Evolutionary conservation across 2,113 vertebrate genomes (phyloP).

Genomic region (Sporophila hypoxantha): DNA sequence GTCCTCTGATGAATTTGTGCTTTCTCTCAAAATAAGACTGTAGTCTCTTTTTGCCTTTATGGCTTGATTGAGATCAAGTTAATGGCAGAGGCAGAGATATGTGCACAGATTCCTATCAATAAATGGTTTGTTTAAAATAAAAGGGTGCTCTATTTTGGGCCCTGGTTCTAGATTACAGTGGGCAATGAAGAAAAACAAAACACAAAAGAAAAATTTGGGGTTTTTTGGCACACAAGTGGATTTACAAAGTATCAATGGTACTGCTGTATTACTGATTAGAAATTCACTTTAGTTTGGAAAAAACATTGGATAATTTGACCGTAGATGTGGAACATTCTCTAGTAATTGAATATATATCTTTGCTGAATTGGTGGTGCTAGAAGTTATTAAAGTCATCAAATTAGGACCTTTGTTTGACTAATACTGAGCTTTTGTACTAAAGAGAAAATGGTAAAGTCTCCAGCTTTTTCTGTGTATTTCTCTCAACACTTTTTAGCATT

Average conservation of each 20-base stretch:
- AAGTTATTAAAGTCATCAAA: not conserved
- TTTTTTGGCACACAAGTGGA: not conserved
- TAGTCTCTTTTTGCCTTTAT: constrained; percentile 5
- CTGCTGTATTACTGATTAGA: not conserved
- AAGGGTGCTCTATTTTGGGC: not conserved
- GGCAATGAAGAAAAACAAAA: constrained; percentile 9
- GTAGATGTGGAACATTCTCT: not conserved
- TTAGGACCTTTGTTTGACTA: not conserved
- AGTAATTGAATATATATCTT: not conserved
- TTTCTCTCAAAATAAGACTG: constrained; percentile 31
- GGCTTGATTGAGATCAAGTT: constrained; percentile 17
- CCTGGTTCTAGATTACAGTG: not conserved
- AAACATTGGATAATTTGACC: not conserved
- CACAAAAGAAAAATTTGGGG: not conserved
- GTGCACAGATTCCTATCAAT: not conserved
- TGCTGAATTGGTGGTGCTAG: not conserved
- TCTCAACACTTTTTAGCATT: not conserved
- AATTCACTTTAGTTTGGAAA: not conserved
- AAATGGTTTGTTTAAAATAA: constrained; percentile 15
- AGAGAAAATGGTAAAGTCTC: not conserved
- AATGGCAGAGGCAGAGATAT: not conserved
- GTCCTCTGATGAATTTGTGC: not conserved
- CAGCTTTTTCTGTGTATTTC: not conserved
- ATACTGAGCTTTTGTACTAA: not conserved
- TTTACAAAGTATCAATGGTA: not conserved